Percentiles rank a stretch among this genome's conserved stretches.
These are phyloP conservation scores for Microplitis deprimator DNA, from an alignment of 2,888 invertebrate species.

Conservation along the genomic window DNA sequence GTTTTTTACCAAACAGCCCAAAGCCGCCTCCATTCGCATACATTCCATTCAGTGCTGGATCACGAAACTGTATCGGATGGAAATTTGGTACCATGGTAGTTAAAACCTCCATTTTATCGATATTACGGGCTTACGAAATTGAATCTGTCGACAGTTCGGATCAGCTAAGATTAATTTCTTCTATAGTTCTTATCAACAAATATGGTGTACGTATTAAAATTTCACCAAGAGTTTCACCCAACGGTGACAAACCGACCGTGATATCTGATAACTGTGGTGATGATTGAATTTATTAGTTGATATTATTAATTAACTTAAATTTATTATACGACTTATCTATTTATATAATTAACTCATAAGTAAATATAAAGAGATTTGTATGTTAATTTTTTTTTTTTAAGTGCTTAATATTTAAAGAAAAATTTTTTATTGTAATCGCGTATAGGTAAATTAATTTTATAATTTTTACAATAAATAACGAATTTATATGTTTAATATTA, in stretches of 20 bases:
- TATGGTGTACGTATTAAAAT: constrained; percentile 60
- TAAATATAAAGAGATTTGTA: background rate
- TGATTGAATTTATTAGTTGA: background rate
- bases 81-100: constrained; percentile 69
- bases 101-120: constrained; percentile 68
- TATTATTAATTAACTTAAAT: background rate
- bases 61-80: constrained; percentile 69
- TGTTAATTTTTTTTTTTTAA: background rate
- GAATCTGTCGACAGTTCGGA: constrained; percentile 67
- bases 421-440: background rate
- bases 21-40: constrained; percentile 69
- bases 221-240: constrained; percentile 49
- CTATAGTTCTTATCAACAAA: constrained; percentile 70
- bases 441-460: background rate
- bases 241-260: constrained; percentile 15
- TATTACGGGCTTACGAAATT: constrained; percentile 70
- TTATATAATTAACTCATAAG: background rate
- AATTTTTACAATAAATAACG: background rate
- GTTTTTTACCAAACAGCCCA: constrained; percentile 71
- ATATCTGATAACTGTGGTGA: constrained; percentile 8
- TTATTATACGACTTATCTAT: background rate
- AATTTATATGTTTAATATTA: background rate
- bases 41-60: constrained; percentile 72
- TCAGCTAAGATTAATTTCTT: constrained; percentile 69
- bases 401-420: background rate